Conservation (phyloP, 2,888 invertebrate genomes). For the Troides aeacus region DNA sequence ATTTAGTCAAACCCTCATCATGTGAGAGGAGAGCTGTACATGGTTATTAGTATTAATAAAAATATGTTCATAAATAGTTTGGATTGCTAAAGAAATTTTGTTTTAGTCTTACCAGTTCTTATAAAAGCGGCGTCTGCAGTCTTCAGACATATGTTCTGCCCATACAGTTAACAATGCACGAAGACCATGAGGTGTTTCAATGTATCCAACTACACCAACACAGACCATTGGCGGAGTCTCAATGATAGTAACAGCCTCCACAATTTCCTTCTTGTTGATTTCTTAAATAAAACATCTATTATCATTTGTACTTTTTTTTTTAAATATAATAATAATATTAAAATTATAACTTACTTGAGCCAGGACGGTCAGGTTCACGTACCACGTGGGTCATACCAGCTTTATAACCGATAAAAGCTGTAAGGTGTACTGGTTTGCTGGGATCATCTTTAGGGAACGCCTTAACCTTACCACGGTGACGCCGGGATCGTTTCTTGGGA, state of each 20-base stretch:
- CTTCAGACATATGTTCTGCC: conserved; percentile 99
- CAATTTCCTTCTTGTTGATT: conserved; percentile 99
- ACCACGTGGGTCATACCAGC: conserved; percentile 99
- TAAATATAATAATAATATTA: not conserved
- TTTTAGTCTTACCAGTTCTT: conserved; percentile 94
- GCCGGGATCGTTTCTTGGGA: conserved; percentile 97
- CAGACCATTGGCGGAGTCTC: conserved; percentile 99
- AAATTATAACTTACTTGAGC: conserved; percentile 91
- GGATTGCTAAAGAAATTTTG: not conserved
- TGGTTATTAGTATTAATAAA: conserved; percentile 46
- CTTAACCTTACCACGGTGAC: conserved; percentile 99
- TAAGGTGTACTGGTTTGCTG: conserved; percentile 97
- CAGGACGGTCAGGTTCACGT: conserved; percentile 98
- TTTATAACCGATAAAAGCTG: conserved; percentile 98
- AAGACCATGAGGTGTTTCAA: conserved; percentile 98
- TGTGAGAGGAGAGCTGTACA: conserved; percentile 84
- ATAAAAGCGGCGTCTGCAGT: conserved; percentile 99
- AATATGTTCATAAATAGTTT: not conserved
- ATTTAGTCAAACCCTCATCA: conserved; percentile 82
- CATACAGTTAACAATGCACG: conserved; percentile 97
- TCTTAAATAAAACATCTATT: conserved; percentile 79
- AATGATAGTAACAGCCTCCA: conserved; percentile 98
- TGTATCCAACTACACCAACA: conserved; percentile 98
- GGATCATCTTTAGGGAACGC: conserved; percentile 99
- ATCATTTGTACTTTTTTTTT: not conserved